Base-by-base conservation (phyloP, 2,113 vertebrate genomes). In the Boleophthalmus pectinirostris region DNA sequence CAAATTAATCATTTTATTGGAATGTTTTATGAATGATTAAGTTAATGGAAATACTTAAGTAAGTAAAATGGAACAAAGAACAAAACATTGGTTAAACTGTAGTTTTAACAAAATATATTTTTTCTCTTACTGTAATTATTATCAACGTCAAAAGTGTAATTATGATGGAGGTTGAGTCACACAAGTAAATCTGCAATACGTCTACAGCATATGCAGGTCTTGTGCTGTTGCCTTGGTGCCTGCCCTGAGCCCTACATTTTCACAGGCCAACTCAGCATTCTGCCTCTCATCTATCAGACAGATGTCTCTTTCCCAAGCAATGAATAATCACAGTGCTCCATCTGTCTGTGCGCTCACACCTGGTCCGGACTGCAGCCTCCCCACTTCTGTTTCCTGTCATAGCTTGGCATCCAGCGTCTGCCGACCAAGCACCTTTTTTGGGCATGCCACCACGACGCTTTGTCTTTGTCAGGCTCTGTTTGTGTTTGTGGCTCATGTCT, bases 261-360 rank as follows among this genome's bases (percentile, higher is more conserved):
- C 23, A 45, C 79, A 82, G 76, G 85, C 78, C 81, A 89, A 86
- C 82, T 89, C 88, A 84, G 89, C 90, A 84, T 83, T 89, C 78
- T 75, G 85, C 80, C 66, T 54, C 86, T 87, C 92, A 88, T 92
- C 92, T 88, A 90, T 92, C 89, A 89, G 84, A 88, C 88, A 89
- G 85, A 91, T 88, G 86, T 84, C 87, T 87, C 77, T 85, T 84
- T 90, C 78, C 73, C 85, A 75, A 87, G 81, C 89, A 87, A 89
- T 91, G 91, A 93, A 90, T 89, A 92, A 91, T 91, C 88, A 73
- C 79, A 82, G 78, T 20, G 56, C 85, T 83, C 86, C 85, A 89
- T 88, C 88, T 86, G 85, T 85, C 88, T 79, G 76, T 74, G 76
- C 51, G 88, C 83, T 73, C 83, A 83, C 87, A 91, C 89, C 86